A percentile compares a stretch with the other conserved stretches of the same genome.
Conservation (phyloP, 2,797 vertebrate species). For the Dendrocincla tyrannina region DNA sequence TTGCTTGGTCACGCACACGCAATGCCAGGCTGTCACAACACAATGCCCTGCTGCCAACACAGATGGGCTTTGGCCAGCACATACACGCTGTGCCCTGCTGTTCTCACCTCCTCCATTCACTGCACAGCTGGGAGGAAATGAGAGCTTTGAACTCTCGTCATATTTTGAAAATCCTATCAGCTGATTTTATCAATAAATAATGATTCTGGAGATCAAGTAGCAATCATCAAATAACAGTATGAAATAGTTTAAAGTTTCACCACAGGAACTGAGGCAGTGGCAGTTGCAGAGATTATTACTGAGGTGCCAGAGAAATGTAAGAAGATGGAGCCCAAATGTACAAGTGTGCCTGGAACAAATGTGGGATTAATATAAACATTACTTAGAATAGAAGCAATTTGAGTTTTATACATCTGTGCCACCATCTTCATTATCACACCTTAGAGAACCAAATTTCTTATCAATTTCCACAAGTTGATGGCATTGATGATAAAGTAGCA, state of each 20-base stretch:
- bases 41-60: fast-evolving
- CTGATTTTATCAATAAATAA: not conserved
- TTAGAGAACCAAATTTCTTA: constrained; percentile 55
- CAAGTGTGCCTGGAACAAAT: not conserved
- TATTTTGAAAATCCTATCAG: not conserved
- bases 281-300: not conserved
- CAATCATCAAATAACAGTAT: not conserved
- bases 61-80: fast-evolving
- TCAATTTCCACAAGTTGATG: not conserved
- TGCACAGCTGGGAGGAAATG: not conserved
- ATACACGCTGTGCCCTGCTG: not conserved
- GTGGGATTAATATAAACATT: not conserved
- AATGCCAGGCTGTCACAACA: not conserved
- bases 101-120: not conserved
- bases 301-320: not conserved
- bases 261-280: not conserved
- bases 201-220: not conserved
- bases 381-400: not conserved
- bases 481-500: constrained; percentile 31
- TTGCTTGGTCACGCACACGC: not conserved
- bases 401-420: not conserved
- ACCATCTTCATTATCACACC: not conserved
- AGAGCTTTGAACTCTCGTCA: not conserved
- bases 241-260: not conserved
- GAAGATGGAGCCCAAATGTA: not conserved